Conservation (phyloP, 2,797 vertebrate genomes). For the Apodemus agrarius region DNA sequence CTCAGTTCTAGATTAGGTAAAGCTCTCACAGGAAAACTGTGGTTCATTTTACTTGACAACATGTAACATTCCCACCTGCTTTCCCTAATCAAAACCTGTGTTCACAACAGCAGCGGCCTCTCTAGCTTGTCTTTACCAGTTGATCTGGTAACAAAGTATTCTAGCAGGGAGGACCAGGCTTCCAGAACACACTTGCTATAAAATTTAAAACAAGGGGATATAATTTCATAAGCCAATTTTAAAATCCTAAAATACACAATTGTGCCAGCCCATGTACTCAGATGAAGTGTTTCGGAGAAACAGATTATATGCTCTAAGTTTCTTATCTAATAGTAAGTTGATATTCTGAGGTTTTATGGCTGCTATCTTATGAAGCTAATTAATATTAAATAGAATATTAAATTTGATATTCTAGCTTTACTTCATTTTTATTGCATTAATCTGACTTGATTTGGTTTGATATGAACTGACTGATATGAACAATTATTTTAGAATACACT, state of each 20-base stretch:
- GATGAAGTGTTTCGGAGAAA: slow-evolving; percentile 9
- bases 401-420: slow-evolving; percentile 54
- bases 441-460: background rate
- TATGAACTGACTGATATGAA: background rate
- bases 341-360: background rate
- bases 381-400: slow-evolving; percentile 61
- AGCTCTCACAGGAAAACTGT: slow-evolving; percentile 2
- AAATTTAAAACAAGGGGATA: slow-evolving; percentile 41
- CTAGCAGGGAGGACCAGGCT: slow-evolving; percentile 44
- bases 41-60: slow-evolving; percentile 62
- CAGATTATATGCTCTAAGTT: slow-evolving; percentile 11
- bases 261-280: background rate
- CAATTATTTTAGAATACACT: slow-evolving; percentile 38
- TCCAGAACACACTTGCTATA: slow-evolving; percentile 26
- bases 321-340: slow-evolving; percentile 51
- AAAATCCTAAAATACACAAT: background rate
- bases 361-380: background rate
- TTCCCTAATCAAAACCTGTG: slow-evolving; percentile 78
- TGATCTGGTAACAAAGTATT: slow-evolving; percentile 54
- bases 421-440: slow-evolving; percentile 31
- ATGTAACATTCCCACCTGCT: slow-evolving; percentile 81
- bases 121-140: slow-evolving; percentile 75
- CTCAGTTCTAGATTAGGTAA: slow-evolving; percentile 61
- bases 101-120: slow-evolving; percentile 78
- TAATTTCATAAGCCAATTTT: slow-evolving; percentile 22